Percentiles rank a stretch among this genome's conserved stretches.
Conservation (phyloP, 2,113 vertebrate species). For the Lagopus muta region DNA sequence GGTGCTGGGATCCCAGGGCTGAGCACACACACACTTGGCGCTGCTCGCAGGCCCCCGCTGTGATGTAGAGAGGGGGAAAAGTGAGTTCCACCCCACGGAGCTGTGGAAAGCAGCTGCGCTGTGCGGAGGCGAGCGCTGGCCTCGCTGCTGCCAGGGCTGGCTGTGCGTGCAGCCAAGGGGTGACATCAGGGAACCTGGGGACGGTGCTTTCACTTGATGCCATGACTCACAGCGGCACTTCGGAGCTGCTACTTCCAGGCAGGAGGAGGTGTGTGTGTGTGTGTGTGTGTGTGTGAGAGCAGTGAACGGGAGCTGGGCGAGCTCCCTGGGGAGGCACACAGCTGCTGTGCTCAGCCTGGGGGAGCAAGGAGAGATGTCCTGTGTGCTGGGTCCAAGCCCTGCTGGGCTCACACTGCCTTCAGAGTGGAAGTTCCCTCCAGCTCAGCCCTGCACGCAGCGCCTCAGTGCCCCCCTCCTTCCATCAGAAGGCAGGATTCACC, state of each 20-base stretch:
- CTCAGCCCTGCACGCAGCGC: not conserved
- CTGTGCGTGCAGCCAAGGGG: not conserved
- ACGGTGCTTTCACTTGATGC: not conserved
- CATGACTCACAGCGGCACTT: not conserved
- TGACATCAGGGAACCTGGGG: constrained; percentile 31
- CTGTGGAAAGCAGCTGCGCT: constrained; percentile 2
- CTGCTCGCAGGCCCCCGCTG: not conserved
- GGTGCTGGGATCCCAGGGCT: not conserved
- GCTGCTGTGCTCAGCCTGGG: not conserved
- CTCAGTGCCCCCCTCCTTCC: not conserved
- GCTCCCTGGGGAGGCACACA: accelerated
- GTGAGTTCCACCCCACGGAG: not conserved
- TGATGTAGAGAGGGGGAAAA: not conserved
- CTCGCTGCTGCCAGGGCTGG: not conserved
- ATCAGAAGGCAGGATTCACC: no score
- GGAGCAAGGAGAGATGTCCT: not conserved
- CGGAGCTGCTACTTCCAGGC: not conserved
- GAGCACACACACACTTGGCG: accelerated
- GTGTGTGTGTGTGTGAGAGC: not conserved
- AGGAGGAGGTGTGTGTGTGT: not conserved
- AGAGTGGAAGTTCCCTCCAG: no score
- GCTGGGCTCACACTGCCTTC: no score
- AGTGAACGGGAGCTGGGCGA: not conserved
- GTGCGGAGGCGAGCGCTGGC: not conserved
- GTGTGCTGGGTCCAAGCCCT: not conserved